Evolutionary conservation across 2,797 vertebrate species (phyloP).

Genomic region (Anabas testudineus): DNA sequence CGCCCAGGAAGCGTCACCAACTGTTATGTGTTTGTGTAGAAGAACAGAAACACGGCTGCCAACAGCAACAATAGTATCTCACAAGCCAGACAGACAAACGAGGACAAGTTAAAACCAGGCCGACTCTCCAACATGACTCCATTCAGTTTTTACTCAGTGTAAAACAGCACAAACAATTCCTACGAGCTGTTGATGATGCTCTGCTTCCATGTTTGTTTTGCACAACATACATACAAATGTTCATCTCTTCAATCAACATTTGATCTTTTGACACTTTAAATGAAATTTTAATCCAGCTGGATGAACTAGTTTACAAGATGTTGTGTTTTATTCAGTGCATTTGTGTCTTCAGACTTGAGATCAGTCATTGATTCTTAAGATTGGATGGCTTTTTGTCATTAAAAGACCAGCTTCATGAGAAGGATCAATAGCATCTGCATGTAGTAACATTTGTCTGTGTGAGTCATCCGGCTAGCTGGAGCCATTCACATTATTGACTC

Average conservation of each 20-base stretch:
- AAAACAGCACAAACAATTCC: too few species aligned
- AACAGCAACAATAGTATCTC: too few species aligned
- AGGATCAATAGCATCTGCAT: constrained; percentile 69
- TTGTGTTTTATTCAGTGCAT: background rate
- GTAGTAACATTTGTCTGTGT: constrained; percentile 55
- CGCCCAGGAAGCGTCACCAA: too few species aligned
- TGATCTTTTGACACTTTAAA: background rate
- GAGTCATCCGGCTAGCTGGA: constrained; percentile 52
- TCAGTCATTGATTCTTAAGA: constrained; percentile 37
- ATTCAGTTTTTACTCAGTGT: too few species aligned
- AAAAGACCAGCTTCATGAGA: constrained; percentile 33
- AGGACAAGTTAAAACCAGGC: too few species aligned
- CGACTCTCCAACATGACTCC: too few species aligned
- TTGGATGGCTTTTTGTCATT: constrained; percentile 31
- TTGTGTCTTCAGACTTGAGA: background rate
- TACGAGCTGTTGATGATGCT: too few species aligned
- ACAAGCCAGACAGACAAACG: too few species aligned
- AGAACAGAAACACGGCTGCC: too few species aligned
- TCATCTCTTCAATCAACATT: background rate
- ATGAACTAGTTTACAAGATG: too few species aligned
- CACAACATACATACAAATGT: background rate
- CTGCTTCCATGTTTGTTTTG: too few species aligned
- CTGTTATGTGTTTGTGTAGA: too few species aligned
- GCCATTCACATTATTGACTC: constrained; percentile 65
- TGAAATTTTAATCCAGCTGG: background rate